Conservation (phyloP, 2,888 invertebrate species). For the Lasioglossum morio region DNA sequence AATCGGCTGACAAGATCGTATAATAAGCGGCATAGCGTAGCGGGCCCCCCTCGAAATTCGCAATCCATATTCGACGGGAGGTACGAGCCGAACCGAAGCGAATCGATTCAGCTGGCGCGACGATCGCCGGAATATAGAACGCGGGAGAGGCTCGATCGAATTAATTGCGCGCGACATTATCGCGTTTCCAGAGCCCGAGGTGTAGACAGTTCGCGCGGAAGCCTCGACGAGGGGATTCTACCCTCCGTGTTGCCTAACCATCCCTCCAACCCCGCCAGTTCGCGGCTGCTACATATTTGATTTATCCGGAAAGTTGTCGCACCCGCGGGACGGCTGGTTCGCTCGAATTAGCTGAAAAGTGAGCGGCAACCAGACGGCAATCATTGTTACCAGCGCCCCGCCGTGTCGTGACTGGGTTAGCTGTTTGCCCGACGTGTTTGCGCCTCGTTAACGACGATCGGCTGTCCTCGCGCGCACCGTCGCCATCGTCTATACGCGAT, state of each 20-base stretch:
- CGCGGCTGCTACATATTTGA: conserved; percentile 65
- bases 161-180: conserved; percentile 71
- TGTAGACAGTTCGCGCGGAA: conserved; percentile 55
- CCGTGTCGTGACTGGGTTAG: conserved; percentile 13
- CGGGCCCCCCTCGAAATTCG: conserved; percentile 18
- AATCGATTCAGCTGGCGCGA: conserved; percentile 7
- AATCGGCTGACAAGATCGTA: neutral
- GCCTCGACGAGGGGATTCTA: conserved; percentile 52
- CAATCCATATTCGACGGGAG: conserved; percentile 31
- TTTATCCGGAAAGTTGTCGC: conserved; percentile 67
- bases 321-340: conserved; percentile 41
- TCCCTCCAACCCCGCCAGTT: neutral
- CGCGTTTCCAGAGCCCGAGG: conserved; percentile 59
- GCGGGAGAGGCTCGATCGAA: conserved; percentile 47
- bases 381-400: conserved; percentile 56
- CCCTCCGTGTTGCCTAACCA: conserved; percentile 16
- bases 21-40: conserved; percentile 14
- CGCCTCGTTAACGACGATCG: conserved; percentile 56
- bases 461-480: neutral
- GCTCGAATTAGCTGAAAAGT: conserved; percentile 62
- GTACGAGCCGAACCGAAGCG: neutral
- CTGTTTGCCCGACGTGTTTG: conserved; percentile 47
- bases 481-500: conserved; percentile 14
- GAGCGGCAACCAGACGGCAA: conserved; percentile 54
- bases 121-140: conserved; percentile 43